phyloP scores from a whole-genome alignment of 2,888 invertebrate genomes.

The Pristionchus maxplancki region DNA sequence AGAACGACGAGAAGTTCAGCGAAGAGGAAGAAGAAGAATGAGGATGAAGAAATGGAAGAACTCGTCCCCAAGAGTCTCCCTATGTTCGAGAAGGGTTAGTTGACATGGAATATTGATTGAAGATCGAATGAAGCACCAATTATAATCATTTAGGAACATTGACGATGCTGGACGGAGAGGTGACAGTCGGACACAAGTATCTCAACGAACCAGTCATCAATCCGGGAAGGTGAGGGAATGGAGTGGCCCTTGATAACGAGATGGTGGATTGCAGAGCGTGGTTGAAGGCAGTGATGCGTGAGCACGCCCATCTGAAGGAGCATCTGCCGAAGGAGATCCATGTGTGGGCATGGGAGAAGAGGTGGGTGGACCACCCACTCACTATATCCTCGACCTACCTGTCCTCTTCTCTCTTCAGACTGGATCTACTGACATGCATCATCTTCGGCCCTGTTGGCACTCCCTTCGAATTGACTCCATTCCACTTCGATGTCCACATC shows the following conservation, averaged over 20 bases:
- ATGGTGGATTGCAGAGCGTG: not conserved
- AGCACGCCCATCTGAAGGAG: conserved; percentile 52
- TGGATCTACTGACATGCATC: conserved; percentile 53
- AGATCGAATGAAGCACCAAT: too few relatives aligned
- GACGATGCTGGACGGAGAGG: conserved; percentile 41
- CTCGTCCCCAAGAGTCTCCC: conserved; percentile 36
- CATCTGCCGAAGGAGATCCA: conserved; percentile 55
- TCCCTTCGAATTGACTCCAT: conserved; percentile 56
- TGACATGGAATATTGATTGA: not conserved
- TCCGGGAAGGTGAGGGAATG: not conserved
- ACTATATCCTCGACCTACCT: not conserved
- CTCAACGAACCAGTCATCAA: not conserved
- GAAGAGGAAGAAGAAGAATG: conserved; percentile 10
- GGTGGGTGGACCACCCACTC: conserved; percentile 17
- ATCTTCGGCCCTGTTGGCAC: conserved; percentile 54
- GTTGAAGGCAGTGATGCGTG: conserved; percentile 42
- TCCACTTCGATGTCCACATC: conserved; percentile 55
- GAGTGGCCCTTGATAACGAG: too few relatives aligned
- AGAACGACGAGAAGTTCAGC: conserved; percentile 26
- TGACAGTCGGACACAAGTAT: not conserved
- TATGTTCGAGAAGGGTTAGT: conserved; percentile 27
- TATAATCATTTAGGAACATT: not conserved
- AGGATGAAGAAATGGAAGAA: not conserved
- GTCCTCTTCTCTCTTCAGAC: too few relatives aligned
- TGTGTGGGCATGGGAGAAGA: conserved; percentile 52